These are phyloP conservation scores for Procambarus clarkii DNA, from an alignment of 1,140 invertebrate species.

Conservation along the genomic window DNA sequence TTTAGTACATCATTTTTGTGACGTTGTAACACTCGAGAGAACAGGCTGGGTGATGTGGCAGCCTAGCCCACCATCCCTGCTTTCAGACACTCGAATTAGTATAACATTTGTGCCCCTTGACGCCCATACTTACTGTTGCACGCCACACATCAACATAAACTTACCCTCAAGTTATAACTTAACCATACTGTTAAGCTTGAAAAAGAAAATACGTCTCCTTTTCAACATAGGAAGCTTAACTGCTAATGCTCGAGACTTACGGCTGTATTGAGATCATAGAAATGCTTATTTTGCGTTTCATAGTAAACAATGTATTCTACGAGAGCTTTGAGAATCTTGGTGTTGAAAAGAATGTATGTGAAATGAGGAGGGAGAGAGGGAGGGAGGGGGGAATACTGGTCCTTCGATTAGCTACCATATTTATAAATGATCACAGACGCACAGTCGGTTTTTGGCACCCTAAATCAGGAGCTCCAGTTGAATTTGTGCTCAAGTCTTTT, in stretches of 20 bases:
- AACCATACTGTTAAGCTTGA: background rate
- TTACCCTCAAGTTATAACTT: no score
- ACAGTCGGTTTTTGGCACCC: constrained; percentile 49
- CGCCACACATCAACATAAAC: no score
- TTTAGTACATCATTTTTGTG: no score
- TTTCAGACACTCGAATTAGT: no score
- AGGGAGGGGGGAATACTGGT: background rate
- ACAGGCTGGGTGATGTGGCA: no score
- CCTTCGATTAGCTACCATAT: constrained; percentile 39
- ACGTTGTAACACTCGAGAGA: no score
- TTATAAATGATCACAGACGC: constrained; percentile 40
- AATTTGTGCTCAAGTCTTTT: constrained; percentile 1
- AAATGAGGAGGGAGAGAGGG: background rate
- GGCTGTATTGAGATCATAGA: background rate
- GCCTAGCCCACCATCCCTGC: no score
- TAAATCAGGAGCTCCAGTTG: constrained; percentile 7
- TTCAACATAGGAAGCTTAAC: background rate
- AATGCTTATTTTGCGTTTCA: background rate
- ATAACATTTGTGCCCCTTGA: no score
- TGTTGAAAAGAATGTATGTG: background rate
- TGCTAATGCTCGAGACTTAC: background rate
- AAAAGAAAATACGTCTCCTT: background rate
- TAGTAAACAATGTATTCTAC: background rate
- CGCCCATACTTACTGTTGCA: no score
- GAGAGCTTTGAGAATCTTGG: background rate